These are phyloP conservation scores for Propithecus coquereli DNA, from an alignment of 2,113 vertebrate genomes.

Conservation along the genomic window DNA sequence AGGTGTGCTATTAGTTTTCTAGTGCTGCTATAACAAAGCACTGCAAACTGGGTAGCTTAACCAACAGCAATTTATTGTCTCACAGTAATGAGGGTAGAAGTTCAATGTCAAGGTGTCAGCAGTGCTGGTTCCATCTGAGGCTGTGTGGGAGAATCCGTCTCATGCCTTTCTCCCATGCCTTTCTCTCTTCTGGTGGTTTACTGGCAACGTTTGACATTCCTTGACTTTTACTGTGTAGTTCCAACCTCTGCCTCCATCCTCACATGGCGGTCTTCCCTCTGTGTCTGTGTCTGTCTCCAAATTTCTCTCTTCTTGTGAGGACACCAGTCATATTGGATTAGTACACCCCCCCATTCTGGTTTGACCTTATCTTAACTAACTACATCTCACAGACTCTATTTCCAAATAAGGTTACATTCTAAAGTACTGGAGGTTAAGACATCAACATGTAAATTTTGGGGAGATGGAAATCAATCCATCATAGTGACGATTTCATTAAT, in stretches of 20 bases:
- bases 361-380: not conserved
- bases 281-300: too few relatives aligned
- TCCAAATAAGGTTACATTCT: not conserved
- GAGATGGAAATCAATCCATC: not conserved
- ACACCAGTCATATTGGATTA: accelerated
- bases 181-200: accelerated
- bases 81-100: not conserved
- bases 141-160: accelerated
- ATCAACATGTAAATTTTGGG: not conserved
- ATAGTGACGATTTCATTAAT: not conserved
- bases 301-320: not conserved
- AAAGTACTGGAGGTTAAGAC: not conserved
- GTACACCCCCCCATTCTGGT: accelerated
- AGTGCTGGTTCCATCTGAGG: not conserved
- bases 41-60: accelerated
- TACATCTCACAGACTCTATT: not conserved
- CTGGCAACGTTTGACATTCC: too few relatives aligned
- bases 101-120: accelerated
- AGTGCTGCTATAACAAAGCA: accelerated
- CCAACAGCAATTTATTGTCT: not conserved
- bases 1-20: not conserved
- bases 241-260: accelerated
- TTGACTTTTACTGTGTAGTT: not conserved
- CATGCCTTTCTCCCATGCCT: not conserved
- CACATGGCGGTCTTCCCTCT: too few relatives aligned